These are phyloP conservation scores for Tortrix viridana DNA, from an alignment of 2,888 invertebrate species.

Conservation along the genomic window DNA sequence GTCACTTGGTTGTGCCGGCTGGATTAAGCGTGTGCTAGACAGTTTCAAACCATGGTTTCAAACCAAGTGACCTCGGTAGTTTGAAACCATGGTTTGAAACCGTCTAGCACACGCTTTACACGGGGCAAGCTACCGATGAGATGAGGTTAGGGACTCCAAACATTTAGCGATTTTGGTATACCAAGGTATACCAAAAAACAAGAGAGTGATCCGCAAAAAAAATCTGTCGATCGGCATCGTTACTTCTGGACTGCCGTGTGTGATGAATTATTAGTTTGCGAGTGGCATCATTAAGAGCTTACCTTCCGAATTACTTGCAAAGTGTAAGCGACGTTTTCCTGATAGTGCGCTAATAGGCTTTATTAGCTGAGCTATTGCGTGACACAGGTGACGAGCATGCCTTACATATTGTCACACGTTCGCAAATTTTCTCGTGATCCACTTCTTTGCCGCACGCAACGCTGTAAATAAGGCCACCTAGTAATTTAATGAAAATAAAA, in stretches of 20 bases:
- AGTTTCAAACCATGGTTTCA: too few species aligned
- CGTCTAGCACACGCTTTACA: too few species aligned
- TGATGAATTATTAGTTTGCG: too few species aligned
- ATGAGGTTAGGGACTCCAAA: background rate
- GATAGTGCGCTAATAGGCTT: constrained; percentile 57
- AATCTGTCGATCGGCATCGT: too few species aligned
- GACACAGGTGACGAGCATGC: constrained; percentile 51
- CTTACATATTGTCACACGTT: constrained; percentile 59
- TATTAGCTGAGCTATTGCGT: constrained; percentile 60
- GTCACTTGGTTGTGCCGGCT: constrained; percentile 19
- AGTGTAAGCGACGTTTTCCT: background rate
- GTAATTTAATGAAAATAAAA: constrained; percentile 17
- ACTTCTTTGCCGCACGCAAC: constrained; percentile 47
- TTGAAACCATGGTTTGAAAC: too few species aligned
- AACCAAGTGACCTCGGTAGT: too few species aligned
- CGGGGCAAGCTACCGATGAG: background rate
- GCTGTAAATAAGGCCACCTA: constrained; percentile 18
- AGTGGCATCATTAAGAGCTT: background rate
- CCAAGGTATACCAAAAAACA: too few species aligned
- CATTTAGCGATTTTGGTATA: too few species aligned
- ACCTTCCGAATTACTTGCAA: background rate
- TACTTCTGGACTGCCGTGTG: too few species aligned
- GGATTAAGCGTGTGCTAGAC: too few species aligned
- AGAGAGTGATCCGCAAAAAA: too few species aligned
- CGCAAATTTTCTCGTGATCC: constrained; percentile 61